A percentile compares a stretch with the other conserved stretches of the same genome.
These are phyloP conservation scores for Melanotus villosus DNA, from an alignment of 2,888 invertebrate genomes.

Conservation along the genomic window DNA sequence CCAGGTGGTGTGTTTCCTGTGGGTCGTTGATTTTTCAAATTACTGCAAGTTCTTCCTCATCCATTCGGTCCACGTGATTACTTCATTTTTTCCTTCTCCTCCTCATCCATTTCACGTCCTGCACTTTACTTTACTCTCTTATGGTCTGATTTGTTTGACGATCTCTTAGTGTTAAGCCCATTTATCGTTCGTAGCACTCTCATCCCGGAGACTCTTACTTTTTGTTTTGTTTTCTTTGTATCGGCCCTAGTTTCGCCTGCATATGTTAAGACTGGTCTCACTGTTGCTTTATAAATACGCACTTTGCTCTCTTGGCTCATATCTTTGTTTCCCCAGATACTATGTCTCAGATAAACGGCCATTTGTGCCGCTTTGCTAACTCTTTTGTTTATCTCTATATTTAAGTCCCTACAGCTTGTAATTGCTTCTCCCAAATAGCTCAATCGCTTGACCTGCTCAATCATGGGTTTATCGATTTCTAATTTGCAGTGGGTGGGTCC, in stretches of 20 bases:
- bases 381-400: background rate
- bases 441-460: conserved; percentile 1
- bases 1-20: too few species aligned
- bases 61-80: conserved; percentile 1
- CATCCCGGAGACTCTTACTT: background rate
- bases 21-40: background rate
- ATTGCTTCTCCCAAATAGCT: background rate
- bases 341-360: background rate
- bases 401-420: background rate
- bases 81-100: background rate
- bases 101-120: background rate
- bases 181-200: background rate
- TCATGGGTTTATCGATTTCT: background rate
- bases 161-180: background rate
- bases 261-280: background rate
- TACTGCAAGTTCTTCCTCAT: background rate
- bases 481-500: background rate
- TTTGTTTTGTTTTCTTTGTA: background rate
- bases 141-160: background rate
- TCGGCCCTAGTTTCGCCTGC: too few species aligned
- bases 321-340: background rate
- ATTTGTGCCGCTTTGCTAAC: background rate
- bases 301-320: background rate
- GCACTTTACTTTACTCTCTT: background rate
- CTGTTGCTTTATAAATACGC: background rate